These are phyloP conservation scores for Papilio xuthus DNA, from an alignment of 1,140 invertebrate genomes.

Conservation along the genomic window DNA sequence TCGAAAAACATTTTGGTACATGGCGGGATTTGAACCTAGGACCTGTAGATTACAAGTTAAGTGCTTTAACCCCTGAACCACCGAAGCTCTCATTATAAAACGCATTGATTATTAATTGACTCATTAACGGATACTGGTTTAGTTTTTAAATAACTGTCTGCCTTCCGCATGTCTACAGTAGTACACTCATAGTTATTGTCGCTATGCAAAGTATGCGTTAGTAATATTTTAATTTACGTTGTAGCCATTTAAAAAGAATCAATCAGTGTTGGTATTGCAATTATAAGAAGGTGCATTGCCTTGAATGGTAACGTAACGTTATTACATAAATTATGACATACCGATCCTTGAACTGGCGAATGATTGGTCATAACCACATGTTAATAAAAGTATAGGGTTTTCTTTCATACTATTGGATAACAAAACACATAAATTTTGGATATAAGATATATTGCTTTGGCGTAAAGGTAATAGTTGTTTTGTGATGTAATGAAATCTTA, in stretches of 20 bases:
- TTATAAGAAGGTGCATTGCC: conserved; percentile 12
- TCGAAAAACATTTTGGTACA: too few relatives aligned
- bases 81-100: too few relatives aligned
- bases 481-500: too few relatives aligned
- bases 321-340: conserved; percentile 42
- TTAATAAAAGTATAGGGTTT: background rate
- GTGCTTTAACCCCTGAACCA: too few relatives aligned
- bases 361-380: background rate
- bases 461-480: too few relatives aligned
- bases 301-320: conserved; percentile 40
- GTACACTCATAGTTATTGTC: background rate
- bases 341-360: background rate
- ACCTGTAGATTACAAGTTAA: too few relatives aligned
- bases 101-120: background rate
- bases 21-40: too few relatives aligned
- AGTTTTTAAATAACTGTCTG: background rate
- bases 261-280: conserved; percentile 15
- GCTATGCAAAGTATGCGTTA: background rate
- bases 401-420: too few relatives aligned
- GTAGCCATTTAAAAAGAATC: conserved; percentile 5
- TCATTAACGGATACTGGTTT: background rate
- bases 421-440: too few relatives aligned
- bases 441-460: too few relatives aligned
- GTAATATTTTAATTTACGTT: background rate
- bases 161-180: conserved; percentile 5